Evolutionary conservation across 2,888 invertebrate species (phyloP).

Genomic region (Parnassius smintheus): DNA sequence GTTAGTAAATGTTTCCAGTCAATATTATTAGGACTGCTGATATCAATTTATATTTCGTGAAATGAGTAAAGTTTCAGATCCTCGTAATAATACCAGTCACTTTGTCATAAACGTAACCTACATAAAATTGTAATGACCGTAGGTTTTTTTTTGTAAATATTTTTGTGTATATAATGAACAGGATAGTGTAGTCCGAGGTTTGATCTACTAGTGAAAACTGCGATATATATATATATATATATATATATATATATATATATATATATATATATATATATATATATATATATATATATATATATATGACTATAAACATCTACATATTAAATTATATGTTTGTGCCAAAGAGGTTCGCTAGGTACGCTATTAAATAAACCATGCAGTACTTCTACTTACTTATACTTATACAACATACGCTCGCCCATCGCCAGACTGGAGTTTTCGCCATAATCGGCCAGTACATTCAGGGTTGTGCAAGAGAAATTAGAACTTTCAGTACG

Average conservation of each 20-base stretch:
- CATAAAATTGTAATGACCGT: not conserved
- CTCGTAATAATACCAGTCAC: no score
- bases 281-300: no score
- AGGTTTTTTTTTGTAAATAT: slow-evolving; percentile 15
- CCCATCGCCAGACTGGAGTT: no score
- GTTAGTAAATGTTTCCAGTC: slow-evolving; percentile 10
- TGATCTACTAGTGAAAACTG: not conserved
- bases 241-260: no score
- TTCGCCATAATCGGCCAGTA: no score
- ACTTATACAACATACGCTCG: no score
- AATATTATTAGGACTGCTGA: not conserved
- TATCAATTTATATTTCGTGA: slow-evolving; percentile 5
- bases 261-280: no score
- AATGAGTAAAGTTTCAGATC: not conserved
- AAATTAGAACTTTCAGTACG: no score
- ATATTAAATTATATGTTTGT: slow-evolving; percentile 30
- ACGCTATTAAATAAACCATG: slow-evolving; percentile 1
- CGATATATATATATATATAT: no score
- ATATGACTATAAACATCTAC: not conserved
- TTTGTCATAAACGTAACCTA: not conserved
- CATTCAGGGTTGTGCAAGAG: no score
- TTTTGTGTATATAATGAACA: slow-evolving; percentile 11
- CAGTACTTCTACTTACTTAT: no score
- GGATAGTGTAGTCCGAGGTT: not conserved
- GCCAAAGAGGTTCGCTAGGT: slow-evolving; percentile 34